Evolutionary conservation across 2,888 invertebrate genomes (phyloP).

Genomic region (Nyleta sp.): DNA sequence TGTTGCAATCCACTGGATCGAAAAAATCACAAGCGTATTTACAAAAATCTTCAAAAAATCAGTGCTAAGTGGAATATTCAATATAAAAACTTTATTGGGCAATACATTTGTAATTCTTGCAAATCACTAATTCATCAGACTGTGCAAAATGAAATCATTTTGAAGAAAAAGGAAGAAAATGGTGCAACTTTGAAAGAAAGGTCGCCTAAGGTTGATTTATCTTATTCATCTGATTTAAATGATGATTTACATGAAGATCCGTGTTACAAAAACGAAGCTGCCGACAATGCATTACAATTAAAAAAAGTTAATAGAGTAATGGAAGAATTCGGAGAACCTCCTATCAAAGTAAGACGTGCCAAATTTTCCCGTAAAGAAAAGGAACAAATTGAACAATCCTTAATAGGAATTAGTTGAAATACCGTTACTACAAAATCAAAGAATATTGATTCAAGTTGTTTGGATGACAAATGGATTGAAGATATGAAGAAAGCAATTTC

Average conservation of each 20-base stretch:
- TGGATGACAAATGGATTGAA: constrained; percentile 12
- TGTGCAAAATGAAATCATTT: no score
- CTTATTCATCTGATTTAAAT: constrained; percentile 4
- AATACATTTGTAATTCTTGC: neutral
- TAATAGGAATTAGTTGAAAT: constrained; percentile 5
- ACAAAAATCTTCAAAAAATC: constrained; percentile 6
- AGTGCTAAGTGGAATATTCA: neutral
- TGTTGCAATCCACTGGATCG: constrained; percentile 11
- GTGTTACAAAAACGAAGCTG: neutral
- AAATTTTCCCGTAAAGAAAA: constrained; percentile 13
- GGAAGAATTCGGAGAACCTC: constrained; percentile 18
- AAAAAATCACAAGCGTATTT: constrained; percentile 1
- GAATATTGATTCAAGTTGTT: no score
- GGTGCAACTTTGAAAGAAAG: neutral
- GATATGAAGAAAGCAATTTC: constrained; percentile 11
- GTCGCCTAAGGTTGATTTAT: no score
- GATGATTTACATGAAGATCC: constrained; percentile 25
- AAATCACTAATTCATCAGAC: neutral
- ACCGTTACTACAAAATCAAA: no score
- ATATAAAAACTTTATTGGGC: neutral
- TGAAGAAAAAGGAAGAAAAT: no score
- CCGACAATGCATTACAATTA: constrained; percentile 1
- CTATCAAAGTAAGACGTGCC: constrained; percentile 8
- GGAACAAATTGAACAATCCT: constrained; percentile 6
- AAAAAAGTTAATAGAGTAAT: constrained; percentile 9